These are phyloP conservation scores for Limnephilus rhombicus DNA, from an alignment of 2,888 invertebrate genomes.

Conservation along the genomic window DNA sequence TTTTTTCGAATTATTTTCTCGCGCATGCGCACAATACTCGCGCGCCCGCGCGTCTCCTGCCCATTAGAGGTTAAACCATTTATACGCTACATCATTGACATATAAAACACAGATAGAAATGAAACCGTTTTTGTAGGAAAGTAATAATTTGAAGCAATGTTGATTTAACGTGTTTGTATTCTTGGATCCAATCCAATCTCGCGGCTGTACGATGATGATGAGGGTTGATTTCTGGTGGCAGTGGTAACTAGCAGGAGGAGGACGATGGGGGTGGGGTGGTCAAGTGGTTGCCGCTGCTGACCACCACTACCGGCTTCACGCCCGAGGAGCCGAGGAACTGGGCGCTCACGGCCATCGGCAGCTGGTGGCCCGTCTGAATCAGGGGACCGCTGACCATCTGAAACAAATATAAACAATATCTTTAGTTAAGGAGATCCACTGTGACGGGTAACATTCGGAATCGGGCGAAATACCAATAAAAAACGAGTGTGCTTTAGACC, in stretches of 20 bases:
- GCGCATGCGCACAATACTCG: no score
- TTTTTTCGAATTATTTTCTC: no score
- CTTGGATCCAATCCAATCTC: background rate
- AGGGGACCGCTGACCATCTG: slow-evolving; percentile 77
- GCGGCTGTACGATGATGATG: background rate
- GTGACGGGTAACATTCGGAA: no score
- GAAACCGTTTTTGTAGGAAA: background rate
- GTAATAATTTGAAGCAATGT: background rate
- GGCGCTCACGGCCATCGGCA: slow-evolving; percentile 82
- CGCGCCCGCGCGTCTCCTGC: no score
- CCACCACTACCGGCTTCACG: slow-evolving; percentile 84
- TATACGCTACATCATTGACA: background rate
- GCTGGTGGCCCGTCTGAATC: slow-evolving; percentile 74
- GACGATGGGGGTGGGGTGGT: slow-evolving; percentile 68
- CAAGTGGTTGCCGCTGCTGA: slow-evolving; percentile 74
- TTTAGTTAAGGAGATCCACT: background rate
- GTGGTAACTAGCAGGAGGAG: background rate
- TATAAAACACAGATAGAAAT: background rate
- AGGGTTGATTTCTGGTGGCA: background rate
- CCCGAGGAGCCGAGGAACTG: slow-evolving; percentile 82
- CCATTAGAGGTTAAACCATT: no score
- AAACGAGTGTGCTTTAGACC: no score
- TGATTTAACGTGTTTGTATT: background rate
- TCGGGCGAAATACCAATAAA: no score
- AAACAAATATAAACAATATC: slow-evolving; percentile 20